Evolutionary conservation across 2,888 invertebrate genomes (phyloP).

Genomic region (Leptarthrus brevirostris): DNA sequence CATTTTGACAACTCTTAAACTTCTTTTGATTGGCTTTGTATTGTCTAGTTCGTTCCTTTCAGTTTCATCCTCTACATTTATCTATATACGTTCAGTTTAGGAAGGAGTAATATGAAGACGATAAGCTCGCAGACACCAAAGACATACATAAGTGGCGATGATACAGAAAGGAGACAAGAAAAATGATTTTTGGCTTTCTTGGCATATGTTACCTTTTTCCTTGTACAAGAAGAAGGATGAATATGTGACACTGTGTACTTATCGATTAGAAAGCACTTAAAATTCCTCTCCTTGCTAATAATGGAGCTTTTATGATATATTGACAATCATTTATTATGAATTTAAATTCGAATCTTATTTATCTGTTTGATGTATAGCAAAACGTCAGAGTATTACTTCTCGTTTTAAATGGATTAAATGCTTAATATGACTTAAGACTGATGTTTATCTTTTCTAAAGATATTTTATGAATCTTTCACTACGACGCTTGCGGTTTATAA

Average conservation of each 20-base stretch:
- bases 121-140: background rate
- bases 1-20: slow-evolving; percentile 47
- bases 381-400: slow-evolving; percentile 4
- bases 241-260: background rate
- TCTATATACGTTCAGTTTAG: too few relatives aligned
- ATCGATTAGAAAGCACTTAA: slow-evolving; percentile 37
- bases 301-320: slow-evolving; percentile 45
- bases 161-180: slow-evolving; percentile 38
- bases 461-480: too few relatives aligned
- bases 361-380: slow-evolving; percentile 17
- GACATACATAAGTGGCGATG: background rate
- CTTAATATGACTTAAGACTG: slow-evolving; percentile 13
- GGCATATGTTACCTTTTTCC: slow-evolving; percentile 43
- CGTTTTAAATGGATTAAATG: slow-evolving; percentile 29
- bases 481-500: too few relatives aligned
- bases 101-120: too few relatives aligned
- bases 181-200: slow-evolving; percentile 49
- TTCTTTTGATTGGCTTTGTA: background rate
- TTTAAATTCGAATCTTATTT: slow-evolving; percentile 47
- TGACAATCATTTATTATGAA: slow-evolving; percentile 50
- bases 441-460: too few relatives aligned
- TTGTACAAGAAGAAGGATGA: slow-evolving; percentile 13
- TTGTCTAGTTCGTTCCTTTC: slow-evolving; percentile 13
- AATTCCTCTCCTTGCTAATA: slow-evolving; percentile 29
- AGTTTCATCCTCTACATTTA: background rate